Percentiles rank a stretch among this genome's conserved stretches.
Conservation (phyloP, 2,113 vertebrate genomes). For the Leucopsar rothschildi region DNA sequence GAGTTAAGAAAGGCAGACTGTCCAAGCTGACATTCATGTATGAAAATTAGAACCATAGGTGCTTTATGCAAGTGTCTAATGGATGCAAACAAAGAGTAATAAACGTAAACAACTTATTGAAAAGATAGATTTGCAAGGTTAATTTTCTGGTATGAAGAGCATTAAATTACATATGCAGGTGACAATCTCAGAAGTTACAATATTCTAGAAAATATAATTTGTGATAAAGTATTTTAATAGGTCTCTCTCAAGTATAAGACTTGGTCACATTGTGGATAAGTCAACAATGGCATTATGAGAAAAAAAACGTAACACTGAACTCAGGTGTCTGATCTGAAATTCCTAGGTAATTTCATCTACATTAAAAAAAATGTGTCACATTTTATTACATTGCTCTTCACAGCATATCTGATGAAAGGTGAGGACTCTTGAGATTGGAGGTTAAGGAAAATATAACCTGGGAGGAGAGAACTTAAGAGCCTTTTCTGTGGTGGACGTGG, state of each 20-base stretch:
- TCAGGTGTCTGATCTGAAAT: background rate
- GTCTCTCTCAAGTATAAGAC: rapidly evolving
- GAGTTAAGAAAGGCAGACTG: background rate
- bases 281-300: background rate
- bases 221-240: background rate
- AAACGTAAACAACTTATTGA: rapidly evolving
- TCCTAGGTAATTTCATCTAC: background rate
- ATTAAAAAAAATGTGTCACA: background rate
- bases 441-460: background rate
- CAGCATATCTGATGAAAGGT: background rate
- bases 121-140: background rate
- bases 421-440: background rate
- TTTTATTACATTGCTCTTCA: background rate
- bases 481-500: background rate
- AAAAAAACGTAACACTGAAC: background rate
- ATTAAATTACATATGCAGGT: background rate
- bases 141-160: background rate
- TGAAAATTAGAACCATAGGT: background rate
- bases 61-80: background rate
- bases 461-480: background rate
- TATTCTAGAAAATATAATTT: background rate
- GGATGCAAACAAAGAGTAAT: background rate
- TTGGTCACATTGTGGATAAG: background rate
- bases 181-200: background rate
- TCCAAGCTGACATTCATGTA: background rate